Evolutionary conservation across 1,140 invertebrate genomes (phyloP), one percentile per base, ranked within the genome.

Genomic region (Chrysopa pallens): DNA sequence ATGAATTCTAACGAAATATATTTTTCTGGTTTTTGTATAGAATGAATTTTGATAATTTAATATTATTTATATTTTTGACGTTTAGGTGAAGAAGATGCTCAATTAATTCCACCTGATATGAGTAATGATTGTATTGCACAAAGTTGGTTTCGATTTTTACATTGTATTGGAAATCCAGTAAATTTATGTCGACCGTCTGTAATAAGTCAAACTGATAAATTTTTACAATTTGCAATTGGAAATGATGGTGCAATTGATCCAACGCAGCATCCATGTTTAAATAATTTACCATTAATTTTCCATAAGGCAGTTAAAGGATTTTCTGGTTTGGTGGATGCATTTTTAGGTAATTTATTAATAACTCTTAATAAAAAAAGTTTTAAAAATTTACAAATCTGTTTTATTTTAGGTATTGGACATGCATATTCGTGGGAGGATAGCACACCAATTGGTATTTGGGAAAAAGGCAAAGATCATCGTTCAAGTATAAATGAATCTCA

Each of bases 71-170:
- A 33, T 4, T 35, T 42, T n/a, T 49, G 42, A 40, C 29, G 53
- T 65, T 38, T 52, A 90, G 87, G 72, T 49, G 88, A 91, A 46
- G 87, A 93, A 53, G 88, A 93, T 58, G 63, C 70, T 6, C 74
- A 78, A 49, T 56, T 90, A 5, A 82, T 93, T 38, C 83, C 89
- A 12, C 53, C 63, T 6, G 79, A 78, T 35, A 93, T 95, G 82
- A 74, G 73, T 14, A 76, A 85, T 48, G 89, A 95, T 58, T 84
- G 84, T 46, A 77, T 95, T 11, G 80, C 85, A 31, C 91, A 96
- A 66, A 81, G 81, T 53, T 96, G 92, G 92, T 96, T 90, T 63
- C 73, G 92, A 44, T 80, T 96, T 52, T 63, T 96, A 31, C 87
- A 94, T 50, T 87, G 84, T 29, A 76, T 94, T 46, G 90, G 92